Conservation (phyloP, 92 coral and sea anemone genomes). For the Epizoanthus stellaris region DNA sequence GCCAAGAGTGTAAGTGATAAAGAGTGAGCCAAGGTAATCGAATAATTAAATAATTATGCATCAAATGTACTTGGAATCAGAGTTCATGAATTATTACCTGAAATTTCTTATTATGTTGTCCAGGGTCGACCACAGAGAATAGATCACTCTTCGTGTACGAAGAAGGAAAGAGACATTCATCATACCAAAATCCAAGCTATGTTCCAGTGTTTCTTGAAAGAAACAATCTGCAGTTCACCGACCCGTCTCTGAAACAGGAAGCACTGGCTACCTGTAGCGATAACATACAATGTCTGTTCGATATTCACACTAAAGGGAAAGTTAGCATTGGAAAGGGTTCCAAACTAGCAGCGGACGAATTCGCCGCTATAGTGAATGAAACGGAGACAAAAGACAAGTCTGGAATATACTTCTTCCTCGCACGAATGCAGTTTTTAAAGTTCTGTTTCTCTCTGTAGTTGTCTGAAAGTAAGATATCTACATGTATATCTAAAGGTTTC, state of each 20-base stretch:
- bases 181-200: conserved; percentile 52
- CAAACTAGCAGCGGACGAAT: conserved; percentile 48
- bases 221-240: conserved; percentile 46
- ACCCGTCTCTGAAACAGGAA: conserved; percentile 51
- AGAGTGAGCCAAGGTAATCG: background rate
- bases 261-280: conserved; percentile 71
- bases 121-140: no score
- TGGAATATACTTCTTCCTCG: no score
- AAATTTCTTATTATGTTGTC: no score
- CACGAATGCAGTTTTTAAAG: no score
- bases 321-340: conserved; percentile 71
- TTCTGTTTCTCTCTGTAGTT: no score
- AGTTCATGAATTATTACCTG: no score
- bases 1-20: conserved; percentile 60
- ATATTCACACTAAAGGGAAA: conserved; percentile 69
- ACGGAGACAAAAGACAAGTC: conserved; percentile 56
- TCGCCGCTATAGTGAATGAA: conserved; percentile 49
- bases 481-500: no score
- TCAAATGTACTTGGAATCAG: no score
- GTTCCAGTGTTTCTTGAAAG: conserved; percentile 71
- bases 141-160: conserved; percentile 66
- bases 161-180: conserved; percentile 49
- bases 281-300: conserved; percentile 74
- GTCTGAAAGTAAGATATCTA: no score
- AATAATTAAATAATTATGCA: no score